phyloP scores from a whole-genome alignment of 2,797 vertebrate species.

The Helostoma temminkii region DNA sequence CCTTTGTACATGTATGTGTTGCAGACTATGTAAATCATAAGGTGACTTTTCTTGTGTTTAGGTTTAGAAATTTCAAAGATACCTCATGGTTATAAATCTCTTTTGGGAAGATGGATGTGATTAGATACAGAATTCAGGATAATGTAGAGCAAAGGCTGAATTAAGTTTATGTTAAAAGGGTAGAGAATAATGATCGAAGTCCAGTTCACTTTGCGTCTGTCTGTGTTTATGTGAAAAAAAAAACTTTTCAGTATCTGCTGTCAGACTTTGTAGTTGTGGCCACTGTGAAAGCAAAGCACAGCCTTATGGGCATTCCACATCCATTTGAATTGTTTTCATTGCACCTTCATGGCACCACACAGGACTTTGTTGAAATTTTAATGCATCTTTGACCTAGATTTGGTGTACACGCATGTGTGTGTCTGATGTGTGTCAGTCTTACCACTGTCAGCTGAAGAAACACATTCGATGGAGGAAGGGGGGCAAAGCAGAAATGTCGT shows the following conservation, averaged over 20 bases:
- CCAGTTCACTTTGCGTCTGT: neutral
- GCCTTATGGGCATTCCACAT: slow-evolving; percentile 59
- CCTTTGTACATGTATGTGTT: slow-evolving; percentile 6
- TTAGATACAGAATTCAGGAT: neutral
- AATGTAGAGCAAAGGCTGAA: neutral
- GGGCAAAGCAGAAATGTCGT: slow-evolving; percentile 48
- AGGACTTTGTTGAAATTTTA: slow-evolving; percentile 84
- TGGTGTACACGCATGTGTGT: slow-evolving; percentile 17
- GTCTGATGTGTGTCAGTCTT: slow-evolving; percentile 79
- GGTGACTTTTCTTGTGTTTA: slow-evolving; percentile 1
- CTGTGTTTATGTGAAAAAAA: too few species aligned
- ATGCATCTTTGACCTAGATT: slow-evolving; percentile 86
- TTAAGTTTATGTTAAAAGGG: neutral
- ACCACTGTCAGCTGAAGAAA: slow-evolving; percentile 72
- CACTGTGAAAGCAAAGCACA: slow-evolving; percentile 49
- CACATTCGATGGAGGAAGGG: slow-evolving; percentile 47
- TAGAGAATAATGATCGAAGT: neutral
- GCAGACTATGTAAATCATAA: neutral
- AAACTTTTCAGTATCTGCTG: slow-evolving; percentile 6
- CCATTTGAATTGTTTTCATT: slow-evolving; percentile 75
- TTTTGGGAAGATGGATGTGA: neutral
- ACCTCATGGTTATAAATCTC: neutral
- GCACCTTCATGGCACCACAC: slow-evolving; percentile 70
- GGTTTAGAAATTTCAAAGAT: neutral
- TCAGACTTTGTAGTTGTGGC: slow-evolving; percentile 58